These are phyloP conservation scores for Leucophenga montana DNA, from an alignment of 2,888 invertebrate species.

Conservation along the genomic window DNA sequence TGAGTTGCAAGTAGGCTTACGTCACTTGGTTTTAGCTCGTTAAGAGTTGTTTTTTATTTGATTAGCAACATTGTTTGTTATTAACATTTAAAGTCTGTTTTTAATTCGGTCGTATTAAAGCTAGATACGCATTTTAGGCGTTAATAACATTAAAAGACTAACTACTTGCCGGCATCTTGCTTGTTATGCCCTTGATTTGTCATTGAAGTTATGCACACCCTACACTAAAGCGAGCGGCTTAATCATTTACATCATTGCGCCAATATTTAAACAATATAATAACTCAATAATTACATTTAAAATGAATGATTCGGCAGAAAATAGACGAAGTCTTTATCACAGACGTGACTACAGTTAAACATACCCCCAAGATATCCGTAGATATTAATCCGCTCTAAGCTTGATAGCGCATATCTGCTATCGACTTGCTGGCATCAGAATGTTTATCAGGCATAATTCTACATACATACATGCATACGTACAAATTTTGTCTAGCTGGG, in stretches of 20 bases:
- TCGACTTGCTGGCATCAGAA: conserved; percentile 35
- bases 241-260: neutral
- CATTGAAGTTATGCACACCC: neutral
- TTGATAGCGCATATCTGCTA: conserved; percentile 50
- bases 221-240: neutral
- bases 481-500: conserved; percentile 38
- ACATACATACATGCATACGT: neutral
- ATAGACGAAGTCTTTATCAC: neutral
- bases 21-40: too few relatives aligned
- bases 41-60: too few relatives aligned
- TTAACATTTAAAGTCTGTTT: too few relatives aligned
- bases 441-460: conserved; percentile 47
- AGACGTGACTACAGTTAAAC: neutral
- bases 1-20: too few relatives aligned
- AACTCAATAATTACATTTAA: neutral
- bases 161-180: neutral
- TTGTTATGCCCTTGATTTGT: neutral
- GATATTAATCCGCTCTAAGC: neutral
- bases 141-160: too few relatives aligned
- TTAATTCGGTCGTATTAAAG: too few relatives aligned
- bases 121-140: too few relatives aligned
- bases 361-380: neutral
- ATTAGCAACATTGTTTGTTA: too few relatives aligned
- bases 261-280: too few relatives aligned
- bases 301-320: neutral